Evolutionary conservation across 2,797 vertebrate species (phyloP).

Genomic region (Tauraco hartlaubi): DNA sequence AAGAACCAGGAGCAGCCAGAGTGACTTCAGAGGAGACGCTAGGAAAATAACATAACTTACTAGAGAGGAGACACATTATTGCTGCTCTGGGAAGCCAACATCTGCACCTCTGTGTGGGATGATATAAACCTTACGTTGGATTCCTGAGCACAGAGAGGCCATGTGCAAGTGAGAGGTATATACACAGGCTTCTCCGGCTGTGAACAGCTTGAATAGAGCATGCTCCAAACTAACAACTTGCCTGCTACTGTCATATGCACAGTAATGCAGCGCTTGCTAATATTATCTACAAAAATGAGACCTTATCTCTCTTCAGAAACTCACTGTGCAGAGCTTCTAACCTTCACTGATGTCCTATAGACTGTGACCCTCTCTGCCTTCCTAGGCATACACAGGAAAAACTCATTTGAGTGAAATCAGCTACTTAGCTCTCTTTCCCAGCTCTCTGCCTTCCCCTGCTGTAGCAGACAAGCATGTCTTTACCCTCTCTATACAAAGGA

Average conservation of each 20-base stretch:
- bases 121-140: conserved; percentile 67
- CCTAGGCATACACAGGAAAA: background rate
- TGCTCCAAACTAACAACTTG: background rate
- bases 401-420: background rate
- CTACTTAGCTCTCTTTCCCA: background rate
- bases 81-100: conserved; percentile 67
- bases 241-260: background rate
- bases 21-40: conserved; percentile 54
- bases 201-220: background rate
- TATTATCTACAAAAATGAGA: background rate
- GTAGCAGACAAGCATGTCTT: background rate
- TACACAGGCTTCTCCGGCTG: background rate
- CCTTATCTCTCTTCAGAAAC: background rate
- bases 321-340: background rate
- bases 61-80: conserved; percentile 61
- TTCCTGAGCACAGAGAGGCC: conserved; percentile 66
- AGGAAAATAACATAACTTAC: conserved; percentile 66
- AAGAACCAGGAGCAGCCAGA: conserved; percentile 38
- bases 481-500: background rate
- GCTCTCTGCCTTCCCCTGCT: background rate
- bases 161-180: background rate
- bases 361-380: background rate
- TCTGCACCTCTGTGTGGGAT: conserved; percentile 72
- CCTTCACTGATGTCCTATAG: background rate
- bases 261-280: background rate